Conservation (phyloP, 2,888 invertebrate genomes). For the Synergus laeviventris region DNA sequence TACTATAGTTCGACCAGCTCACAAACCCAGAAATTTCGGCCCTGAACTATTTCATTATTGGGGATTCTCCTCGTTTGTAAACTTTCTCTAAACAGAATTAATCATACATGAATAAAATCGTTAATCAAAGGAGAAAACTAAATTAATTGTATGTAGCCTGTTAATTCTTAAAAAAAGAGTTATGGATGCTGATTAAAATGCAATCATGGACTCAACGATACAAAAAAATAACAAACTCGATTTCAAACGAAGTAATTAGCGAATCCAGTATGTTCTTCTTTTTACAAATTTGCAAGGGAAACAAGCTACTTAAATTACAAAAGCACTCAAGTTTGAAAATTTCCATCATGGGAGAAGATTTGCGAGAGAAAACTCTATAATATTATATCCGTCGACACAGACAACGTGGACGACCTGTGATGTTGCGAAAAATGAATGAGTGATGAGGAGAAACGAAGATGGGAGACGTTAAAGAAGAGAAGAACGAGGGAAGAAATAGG, state of each 20-base stretch:
- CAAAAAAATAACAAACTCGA: neutral
- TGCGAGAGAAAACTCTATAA: constrained; percentile 29
- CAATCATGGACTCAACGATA: too few species aligned
- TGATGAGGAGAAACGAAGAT: neutral
- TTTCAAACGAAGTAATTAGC: neutral
- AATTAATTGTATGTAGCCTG: neutral
- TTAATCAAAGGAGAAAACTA: neutral
- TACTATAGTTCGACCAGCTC: constrained; percentile 29
- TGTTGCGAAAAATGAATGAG: constrained; percentile 33
- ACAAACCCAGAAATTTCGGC: constrained; percentile 15
- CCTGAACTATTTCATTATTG: constrained; percentile 33
- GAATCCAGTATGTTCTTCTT: neutral
- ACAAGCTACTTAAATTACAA: constrained; percentile 28
- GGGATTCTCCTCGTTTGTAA: constrained; percentile 22
- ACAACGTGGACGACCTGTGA: constrained; percentile 8
- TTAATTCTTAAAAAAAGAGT: too few species aligned
- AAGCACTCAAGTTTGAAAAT: constrained; percentile 34
- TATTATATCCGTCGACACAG: constrained; percentile 9
- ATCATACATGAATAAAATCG: neutral
- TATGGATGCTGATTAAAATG: too few species aligned
- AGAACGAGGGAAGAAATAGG: neutral
- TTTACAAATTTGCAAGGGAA: neutral
- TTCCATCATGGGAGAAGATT: constrained; percentile 30
- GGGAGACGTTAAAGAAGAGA: neutral
- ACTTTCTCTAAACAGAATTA: neutral